phyloP scores from a whole-genome alignment of 2,888 invertebrate genomes.

The Mycalesis mineus region DNA sequence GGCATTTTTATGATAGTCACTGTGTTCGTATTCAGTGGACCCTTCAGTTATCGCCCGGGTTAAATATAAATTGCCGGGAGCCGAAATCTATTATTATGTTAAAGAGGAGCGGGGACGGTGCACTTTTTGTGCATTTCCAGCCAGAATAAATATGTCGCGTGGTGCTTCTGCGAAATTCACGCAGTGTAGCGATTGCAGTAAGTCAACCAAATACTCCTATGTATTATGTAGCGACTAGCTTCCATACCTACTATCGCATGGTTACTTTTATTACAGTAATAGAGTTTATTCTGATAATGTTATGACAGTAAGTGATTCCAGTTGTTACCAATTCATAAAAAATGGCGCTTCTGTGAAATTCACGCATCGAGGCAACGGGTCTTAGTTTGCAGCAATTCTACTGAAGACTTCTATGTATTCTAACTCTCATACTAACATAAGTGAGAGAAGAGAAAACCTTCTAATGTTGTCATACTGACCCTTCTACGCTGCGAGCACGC shows the following conservation, averaged over 20 bases:
- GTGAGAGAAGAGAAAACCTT: background rate
- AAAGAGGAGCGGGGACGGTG: slow-evolving; percentile 54
- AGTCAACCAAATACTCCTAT: background rate
- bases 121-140: slow-evolving; percentile 56
- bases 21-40: slow-evolving; percentile 25
- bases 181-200: slow-evolving; percentile 15
- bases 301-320: no score
- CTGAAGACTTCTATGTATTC: no score
- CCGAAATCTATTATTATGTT: slow-evolving; percentile 70
- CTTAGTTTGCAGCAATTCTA: no score
- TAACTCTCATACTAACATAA: no score
- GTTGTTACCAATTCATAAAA: no score
- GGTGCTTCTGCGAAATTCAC: slow-evolving; percentile 37
- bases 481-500: slow-evolving; percentile 34
- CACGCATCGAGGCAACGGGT: no score
- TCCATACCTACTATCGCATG: no score
- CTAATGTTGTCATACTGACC: background rate
- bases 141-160: slow-evolving; percentile 59
- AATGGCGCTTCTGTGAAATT: no score
- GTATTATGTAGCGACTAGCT: no score
- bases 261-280: no score
- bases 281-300: no score
- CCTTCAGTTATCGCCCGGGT: slow-evolving; percentile 34
- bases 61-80: slow-evolving; percentile 53
- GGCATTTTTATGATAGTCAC: slow-evolving; percentile 14